These are phyloP conservation scores for Anorthoa munda DNA, from an alignment of 2,888 invertebrate species.

Conservation along the genomic window DNA sequence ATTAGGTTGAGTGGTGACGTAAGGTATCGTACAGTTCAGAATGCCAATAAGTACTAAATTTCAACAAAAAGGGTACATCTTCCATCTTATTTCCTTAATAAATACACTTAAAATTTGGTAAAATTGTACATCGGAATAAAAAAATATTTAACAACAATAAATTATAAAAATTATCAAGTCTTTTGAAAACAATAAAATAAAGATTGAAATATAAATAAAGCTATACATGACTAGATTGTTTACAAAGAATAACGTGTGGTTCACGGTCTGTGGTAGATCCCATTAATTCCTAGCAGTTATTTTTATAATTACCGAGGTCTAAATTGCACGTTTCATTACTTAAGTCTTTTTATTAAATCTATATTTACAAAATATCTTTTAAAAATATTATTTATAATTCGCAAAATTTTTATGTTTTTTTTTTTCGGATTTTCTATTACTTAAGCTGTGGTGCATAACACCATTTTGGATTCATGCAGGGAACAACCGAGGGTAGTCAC, in stretches of 20 bases:
- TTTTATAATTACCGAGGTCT: slow-evolving; percentile 82
- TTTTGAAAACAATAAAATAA: slow-evolving; percentile 48
- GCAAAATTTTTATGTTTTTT: slow-evolving; percentile 77
- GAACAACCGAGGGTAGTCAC: slow-evolving; percentile 34
- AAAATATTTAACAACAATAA: slow-evolving; percentile 58
- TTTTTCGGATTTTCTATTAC: slow-evolving; percentile 70
- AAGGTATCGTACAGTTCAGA: slow-evolving; percentile 57
- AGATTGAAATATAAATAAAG: slow-evolving; percentile 65
- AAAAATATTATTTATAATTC: slow-evolving; percentile 88
- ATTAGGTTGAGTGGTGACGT: slow-evolving; percentile 59
- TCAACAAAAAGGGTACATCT: slow-evolving; percentile 33
- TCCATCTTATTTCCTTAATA: slow-evolving; percentile 21
- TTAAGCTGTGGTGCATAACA: slow-evolving; percentile 76
- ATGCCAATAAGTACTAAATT: slow-evolving; percentile 15
- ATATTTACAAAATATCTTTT: slow-evolving; percentile 90
- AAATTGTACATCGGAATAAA: slow-evolving; percentile 43
- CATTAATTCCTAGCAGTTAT: slow-evolving; percentile 83
- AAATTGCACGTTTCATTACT: slow-evolving; percentile 87
- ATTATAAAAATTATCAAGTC: slow-evolving; percentile 45
- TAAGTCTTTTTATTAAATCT: slow-evolving; percentile 75
- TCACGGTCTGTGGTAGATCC: slow-evolving; percentile 62
- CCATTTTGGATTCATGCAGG: slow-evolving; percentile 77
- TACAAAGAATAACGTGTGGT: slow-evolving; percentile 74
- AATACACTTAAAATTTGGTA: slow-evolving; percentile 44
- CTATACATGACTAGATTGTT: slow-evolving; percentile 78